Evolutionary conservation across 2,113 vertebrate species (phyloP).

Genomic region (Poeciliopsis retropinna): DNA sequence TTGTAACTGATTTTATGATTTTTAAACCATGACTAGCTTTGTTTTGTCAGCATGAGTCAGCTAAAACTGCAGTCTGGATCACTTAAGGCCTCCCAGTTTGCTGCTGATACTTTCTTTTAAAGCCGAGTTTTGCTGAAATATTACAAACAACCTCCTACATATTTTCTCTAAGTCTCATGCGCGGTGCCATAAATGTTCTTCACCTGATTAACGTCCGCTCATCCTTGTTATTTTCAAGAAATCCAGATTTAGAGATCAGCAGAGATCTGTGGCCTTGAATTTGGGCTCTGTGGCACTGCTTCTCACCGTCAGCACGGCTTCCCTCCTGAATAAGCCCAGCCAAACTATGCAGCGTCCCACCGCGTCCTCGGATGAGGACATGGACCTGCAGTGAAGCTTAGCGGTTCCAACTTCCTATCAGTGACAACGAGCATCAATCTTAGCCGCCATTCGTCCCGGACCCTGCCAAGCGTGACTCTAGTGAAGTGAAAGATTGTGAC

Average conservation of each 20-base stretch:
- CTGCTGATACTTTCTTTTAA: not conserved
- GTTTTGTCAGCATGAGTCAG: too few relatives aligned
- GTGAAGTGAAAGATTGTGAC: constrained; percentile 72
- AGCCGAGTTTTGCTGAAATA: not conserved
- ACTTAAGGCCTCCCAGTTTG: too few relatives aligned
- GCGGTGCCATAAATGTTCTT: constrained; percentile 16
- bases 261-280: constrained; percentile 75
- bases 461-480: constrained; percentile 62
- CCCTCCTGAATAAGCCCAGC: constrained; percentile 86
- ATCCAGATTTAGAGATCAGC: constrained; percentile 24
- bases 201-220: constrained; percentile 35
- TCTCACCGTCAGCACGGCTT: constrained; percentile 87
- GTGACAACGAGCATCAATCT: constrained; percentile 95
- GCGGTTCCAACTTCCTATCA: constrained; percentile 89
- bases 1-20: too few relatives aligned
- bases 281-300: constrained; percentile 83
- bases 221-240: constrained; percentile 40
- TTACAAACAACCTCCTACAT: not conserved
- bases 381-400: constrained; percentile 88
- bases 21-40: too few relatives aligned
- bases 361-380: constrained; percentile 87
- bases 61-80: too few relatives aligned
- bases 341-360: constrained; percentile 90
- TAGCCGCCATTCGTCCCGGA: constrained; percentile 81
- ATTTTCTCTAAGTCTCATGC: not conserved